Base-by-base conservation (phyloP, 2,888 invertebrate species). In the Galerucella calmariensis region DNA sequence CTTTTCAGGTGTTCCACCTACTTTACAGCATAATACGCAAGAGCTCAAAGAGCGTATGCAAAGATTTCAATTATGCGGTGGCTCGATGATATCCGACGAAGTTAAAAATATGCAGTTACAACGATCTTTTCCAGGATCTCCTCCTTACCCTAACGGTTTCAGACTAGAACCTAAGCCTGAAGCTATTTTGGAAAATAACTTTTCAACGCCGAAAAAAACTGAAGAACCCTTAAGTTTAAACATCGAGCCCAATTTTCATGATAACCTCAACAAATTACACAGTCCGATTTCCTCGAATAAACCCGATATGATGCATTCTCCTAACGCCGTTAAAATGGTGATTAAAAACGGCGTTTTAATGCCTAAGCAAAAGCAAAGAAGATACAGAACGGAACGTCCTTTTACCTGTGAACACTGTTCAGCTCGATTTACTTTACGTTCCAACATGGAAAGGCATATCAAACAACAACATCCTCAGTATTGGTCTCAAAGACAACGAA, bases 361-460 rank as follows among this genome's bases (percentile, higher is more conserved):
- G 93, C 96, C 96, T 1, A 97, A 97, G 82, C 96, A 96, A 83
- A 97, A 97, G 83, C 97, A 97, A 86, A 89, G 96, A 67, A 91
- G 97, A 59, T 97, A 97, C 84, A 90, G 97, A 75, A 97, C 97
- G 27, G 97, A 97, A 85, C 89, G 97, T 41, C 97, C 97, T 0
- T 97, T 96, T 86, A 93, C 94, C 0, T 97, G 97, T 86, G 95
- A 95, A 74, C 95, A 96, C 84, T 97, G 97, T 86, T 94, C 95
- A 0, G 96, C 97, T 0, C 90, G 95, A 69, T 97, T 97, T 83
- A 97, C 97, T 0, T 88, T 97, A 12, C 90, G 96, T n/a, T 96
- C 96, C 11, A 97, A 97, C 82, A 97, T 97, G 96, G 97, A 97
- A 86, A 90, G 97, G 0, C 97, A 97, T 82, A 95, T 97, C 3